These are phyloP conservation scores for Hystrix cristata DNA, from an alignment of 2,113 vertebrate genomes.

Conservation along the genomic window DNA sequence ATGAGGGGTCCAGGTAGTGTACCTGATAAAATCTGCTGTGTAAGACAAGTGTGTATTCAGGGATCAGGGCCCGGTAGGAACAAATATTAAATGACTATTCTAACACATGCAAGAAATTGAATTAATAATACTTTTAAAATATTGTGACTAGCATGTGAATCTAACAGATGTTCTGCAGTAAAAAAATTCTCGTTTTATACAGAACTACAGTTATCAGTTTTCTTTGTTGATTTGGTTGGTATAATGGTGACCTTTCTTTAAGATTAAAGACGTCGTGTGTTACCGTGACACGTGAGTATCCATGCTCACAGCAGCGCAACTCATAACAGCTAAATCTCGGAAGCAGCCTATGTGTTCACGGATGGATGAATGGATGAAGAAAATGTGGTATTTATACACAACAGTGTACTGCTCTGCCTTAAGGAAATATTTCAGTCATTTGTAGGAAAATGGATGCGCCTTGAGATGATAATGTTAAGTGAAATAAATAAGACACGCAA, in stretches of 20 bases:
- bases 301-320: background rate
- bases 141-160: background rate
- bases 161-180: background rate
- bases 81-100: background rate
- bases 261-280: background rate
- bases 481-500: background rate
- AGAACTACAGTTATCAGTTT: background rate
- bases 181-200: background rate
- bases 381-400: background rate
- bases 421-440: background rate
- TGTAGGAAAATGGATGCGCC: background rate
- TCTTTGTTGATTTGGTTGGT: background rate
- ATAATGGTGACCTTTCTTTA: background rate
- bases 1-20: background rate
- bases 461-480: background rate
- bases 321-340: background rate
- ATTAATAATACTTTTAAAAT: background rate
- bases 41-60: background rate
- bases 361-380: background rate
- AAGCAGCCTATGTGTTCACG: no score
- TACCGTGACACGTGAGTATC: background rate
- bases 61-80: background rate
- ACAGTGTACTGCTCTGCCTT: background rate
- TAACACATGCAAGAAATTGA: background rate
- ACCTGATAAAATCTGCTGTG: background rate